Conservation (phyloP, 2,888 invertebrate genomes). For the Reticulitermes lucifugus region DNA sequence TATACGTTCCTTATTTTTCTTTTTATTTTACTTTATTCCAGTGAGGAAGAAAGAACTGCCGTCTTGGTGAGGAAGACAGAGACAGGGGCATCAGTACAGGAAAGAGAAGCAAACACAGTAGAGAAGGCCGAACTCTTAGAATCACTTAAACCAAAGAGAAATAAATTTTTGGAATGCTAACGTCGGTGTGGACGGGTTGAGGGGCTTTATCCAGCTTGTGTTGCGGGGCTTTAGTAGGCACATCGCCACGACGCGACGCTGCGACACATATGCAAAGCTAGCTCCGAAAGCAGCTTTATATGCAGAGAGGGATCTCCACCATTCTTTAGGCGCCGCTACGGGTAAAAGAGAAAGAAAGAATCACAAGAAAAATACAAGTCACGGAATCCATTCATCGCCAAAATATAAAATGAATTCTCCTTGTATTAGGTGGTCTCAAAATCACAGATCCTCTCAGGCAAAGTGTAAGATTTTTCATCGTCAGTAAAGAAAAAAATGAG, state of each 20-base stretch:
- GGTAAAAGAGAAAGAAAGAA: constrained; percentile 41
- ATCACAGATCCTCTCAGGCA: constrained; percentile 17
- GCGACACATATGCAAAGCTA: constrained; percentile 48
- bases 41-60: neutral
- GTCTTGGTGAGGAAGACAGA: neutral
- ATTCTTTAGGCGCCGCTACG: constrained; percentile 45
- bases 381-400: constrained; percentile 4
- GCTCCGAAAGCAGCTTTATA: constrained; percentile 42
- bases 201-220: neutral
- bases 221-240: neutral
- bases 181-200: neutral
- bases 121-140: constrained; percentile 32
- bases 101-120: neutral
- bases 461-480: constrained; percentile 22
- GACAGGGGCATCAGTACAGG: too few relatives aligned
- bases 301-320: constrained; percentile 45
- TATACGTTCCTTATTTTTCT: neutral
- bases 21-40: neutral
- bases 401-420: constrained; percentile 23
- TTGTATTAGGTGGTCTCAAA: neutral
- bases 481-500: constrained; percentile 12
- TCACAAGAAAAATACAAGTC: constrained; percentile 12
- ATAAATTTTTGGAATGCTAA: constrained; percentile 46
- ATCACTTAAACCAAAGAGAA: constrained; percentile 47
- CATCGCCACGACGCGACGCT: neutral